phyloP scores from a whole-genome alignment of 2,888 invertebrate species.

The Cylloceria caligata region DNA sequence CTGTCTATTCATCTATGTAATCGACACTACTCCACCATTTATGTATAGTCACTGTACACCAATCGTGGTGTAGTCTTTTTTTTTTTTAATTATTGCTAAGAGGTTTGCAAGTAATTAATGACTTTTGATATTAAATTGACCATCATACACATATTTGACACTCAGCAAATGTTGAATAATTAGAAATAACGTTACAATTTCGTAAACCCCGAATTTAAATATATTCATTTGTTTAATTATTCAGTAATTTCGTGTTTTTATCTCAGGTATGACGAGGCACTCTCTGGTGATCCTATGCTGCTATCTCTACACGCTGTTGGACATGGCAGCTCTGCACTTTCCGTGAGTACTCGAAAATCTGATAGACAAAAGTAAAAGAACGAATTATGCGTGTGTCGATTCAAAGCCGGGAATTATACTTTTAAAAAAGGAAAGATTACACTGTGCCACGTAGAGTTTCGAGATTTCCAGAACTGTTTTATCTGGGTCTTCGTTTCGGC shows the following conservation, averaged over 20 bases:
- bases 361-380: conserved; percentile 52
- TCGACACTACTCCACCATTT: too few species aligned
- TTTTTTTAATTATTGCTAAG: not conserved
- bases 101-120: not conserved
- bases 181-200: not conserved
- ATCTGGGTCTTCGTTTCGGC: conserved; percentile 39
- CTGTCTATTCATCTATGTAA: too few species aligned
- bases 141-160: conserved; percentile 65
- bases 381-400: not conserved
- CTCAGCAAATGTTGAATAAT: not conserved
- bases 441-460: not conserved
- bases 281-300: conserved; percentile 83
- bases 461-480: conserved; percentile 44
- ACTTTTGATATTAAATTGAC: not conserved
- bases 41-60: too few species aligned
- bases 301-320: conserved; percentile 83
- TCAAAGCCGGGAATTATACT: not conserved
- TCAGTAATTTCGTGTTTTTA: not conserved
- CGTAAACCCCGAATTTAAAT: too few species aligned
- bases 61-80: not conserved
- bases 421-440: conserved; percentile 8
- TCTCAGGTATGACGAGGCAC: conserved; percentile 83
- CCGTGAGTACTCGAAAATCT: conserved; percentile 80
- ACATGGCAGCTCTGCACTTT: conserved; percentile 83
- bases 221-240: too few species aligned